A percentile compares a stretch with the other conserved stretches of the same genome.
phyloP scores from a whole-genome alignment of 30 jellyfish, hydroid and myxozoan species.

The Hydra vulgaris region DNA sequence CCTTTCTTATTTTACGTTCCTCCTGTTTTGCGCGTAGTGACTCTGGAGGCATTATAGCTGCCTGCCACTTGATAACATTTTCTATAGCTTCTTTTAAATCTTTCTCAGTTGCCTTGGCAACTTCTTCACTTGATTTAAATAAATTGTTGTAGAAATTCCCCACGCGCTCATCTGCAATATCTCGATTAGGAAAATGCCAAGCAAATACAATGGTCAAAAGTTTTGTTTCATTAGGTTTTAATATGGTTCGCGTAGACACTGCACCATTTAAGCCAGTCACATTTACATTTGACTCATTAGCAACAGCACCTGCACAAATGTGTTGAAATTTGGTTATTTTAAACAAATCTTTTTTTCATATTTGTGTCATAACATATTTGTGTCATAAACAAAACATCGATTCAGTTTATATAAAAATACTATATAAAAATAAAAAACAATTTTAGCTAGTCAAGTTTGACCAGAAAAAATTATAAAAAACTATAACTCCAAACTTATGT shows the following conservation, averaged over 20 bases:
- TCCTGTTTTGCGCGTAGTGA: slow-evolving; percentile 1
- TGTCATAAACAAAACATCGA: no score
- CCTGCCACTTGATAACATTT: slow-evolving; percentile 55
- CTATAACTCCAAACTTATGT: no score
- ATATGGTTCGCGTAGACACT: slow-evolving; percentile 46
- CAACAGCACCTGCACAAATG: slow-evolving; percentile 38
- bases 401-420: no score
- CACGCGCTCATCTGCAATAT: slow-evolving; percentile 90
- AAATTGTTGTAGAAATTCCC: slow-evolving; percentile 78
- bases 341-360: no score
- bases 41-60: slow-evolving; percentile 51
- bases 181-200: slow-evolving; percentile 89
- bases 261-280: slow-evolving; percentile 89
- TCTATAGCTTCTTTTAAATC: slow-evolving; percentile 43
- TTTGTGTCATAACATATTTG: no score
- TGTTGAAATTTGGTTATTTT: no score
- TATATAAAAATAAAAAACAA: no score
- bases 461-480: no score
- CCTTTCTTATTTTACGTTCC: background rate
- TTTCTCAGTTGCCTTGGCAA: slow-evolving; percentile 39
- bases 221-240: slow-evolving; percentile 75
- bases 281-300: slow-evolving; percentile 41
- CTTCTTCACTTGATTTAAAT: slow-evolving; percentile 57
- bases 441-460: no score
- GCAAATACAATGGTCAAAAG: slow-evolving; percentile 58